Evolutionary conservation across 1,140 invertebrate genomes (phyloP).

Genomic region (Bicyclus anynana): DNA sequence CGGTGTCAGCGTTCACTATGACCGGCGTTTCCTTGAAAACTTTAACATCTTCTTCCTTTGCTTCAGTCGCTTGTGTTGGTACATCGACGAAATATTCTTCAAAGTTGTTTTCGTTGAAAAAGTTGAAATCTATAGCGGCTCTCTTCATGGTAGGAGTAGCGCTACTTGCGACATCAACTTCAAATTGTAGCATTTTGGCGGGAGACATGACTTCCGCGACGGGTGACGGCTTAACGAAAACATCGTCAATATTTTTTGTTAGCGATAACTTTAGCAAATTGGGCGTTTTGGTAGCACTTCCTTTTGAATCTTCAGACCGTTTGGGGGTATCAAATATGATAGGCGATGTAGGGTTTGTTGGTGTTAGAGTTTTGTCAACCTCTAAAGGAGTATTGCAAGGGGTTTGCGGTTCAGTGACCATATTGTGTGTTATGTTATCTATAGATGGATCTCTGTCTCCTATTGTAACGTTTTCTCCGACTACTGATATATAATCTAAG

Average conservation of each 20-base stretch:
- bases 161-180: constrained; percentile 45
- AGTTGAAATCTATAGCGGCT: constrained; percentile 60
- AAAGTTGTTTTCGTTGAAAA: constrained; percentile 59
- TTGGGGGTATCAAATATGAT: constrained; percentile 45
- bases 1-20: constrained; percentile 56
- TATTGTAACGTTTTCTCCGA: constrained; percentile 62
- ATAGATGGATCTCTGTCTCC: constrained; percentile 45
- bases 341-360: constrained; percentile 33
- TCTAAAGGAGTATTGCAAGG: constrained; percentile 30
- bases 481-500: constrained; percentile 52
- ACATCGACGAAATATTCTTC: constrained; percentile 55
- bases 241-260: constrained; percentile 47
- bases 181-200: constrained; percentile 66
- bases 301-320: constrained; percentile 23
- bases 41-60: constrained; percentile 32
- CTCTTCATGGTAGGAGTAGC: constrained; percentile 68
- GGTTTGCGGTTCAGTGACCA: constrained; percentile 22
- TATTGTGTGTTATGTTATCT: constrained; percentile 30
- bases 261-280: constrained; percentile 53
- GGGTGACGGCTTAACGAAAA: constrained; percentile 61
- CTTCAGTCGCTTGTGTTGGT: constrained; percentile 22
- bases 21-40: constrained; percentile 59
- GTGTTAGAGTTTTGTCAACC: constrained; percentile 11
- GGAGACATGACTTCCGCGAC: constrained; percentile 60
- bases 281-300: constrained; percentile 25